Evolutionary conservation across 2,797 vertebrate species (phyloP).

Genomic region (Salarias fasciatus): DNA sequence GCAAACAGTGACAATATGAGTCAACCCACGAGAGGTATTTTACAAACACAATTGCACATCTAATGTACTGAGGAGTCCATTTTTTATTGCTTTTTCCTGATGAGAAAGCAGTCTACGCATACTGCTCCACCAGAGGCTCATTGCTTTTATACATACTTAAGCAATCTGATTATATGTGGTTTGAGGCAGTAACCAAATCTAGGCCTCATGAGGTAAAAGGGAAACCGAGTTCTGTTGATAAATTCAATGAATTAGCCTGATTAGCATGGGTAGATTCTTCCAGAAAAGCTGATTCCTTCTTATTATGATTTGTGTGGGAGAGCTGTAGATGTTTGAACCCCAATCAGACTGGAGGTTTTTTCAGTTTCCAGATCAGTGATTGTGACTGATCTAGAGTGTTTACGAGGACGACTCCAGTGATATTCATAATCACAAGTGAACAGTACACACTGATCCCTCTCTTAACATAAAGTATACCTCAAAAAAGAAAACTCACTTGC

Average conservation of each 20-base stretch:
- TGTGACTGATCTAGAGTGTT: too few species aligned
- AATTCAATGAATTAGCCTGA: conserved; percentile 19
- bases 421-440: too few species aligned
- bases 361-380: too few species aligned
- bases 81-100: neutral
- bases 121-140: neutral
- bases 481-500: too few species aligned
- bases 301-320: too few species aligned
- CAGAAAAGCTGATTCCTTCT: neutral
- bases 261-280: neutral
- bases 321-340: too few species aligned
- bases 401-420: too few species aligned
- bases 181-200: conserved; percentile 11
- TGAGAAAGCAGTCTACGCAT: neutral
- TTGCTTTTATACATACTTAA: neutral
- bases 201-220: conserved; percentile 6
- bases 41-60: neutral
- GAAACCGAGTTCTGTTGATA: conserved; percentile 9
- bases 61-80: neutral
- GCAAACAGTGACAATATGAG: conserved; percentile 4
- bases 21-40: neutral
- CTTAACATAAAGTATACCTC: too few species aligned
- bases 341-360: too few species aligned
- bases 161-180: conserved; percentile 16
- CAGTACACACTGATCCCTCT: too few species aligned